phyloP scores from a whole-genome alignment of 2,113 vertebrate genomes.

The Cryptotis parvus region DNA sequence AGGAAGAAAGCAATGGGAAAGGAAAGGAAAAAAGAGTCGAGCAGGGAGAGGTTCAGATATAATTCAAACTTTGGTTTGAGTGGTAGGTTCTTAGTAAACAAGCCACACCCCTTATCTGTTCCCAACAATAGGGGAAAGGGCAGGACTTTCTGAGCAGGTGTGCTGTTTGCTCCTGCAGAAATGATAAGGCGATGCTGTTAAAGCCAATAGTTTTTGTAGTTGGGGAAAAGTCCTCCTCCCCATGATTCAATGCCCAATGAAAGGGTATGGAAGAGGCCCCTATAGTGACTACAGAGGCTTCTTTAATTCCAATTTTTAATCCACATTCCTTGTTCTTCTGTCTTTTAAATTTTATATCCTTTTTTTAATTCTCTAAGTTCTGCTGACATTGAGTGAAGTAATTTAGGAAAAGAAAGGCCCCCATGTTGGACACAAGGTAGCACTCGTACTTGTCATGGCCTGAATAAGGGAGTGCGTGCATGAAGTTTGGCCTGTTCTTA shows the following conservation, averaged over 20 bases:
- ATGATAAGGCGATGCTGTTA: background rate
- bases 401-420: background rate
- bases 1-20: background rate
- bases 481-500: background rate
- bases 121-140: background rate
- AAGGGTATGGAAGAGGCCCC: background rate
- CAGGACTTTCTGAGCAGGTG: background rate
- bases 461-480: background rate
- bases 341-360: background rate
- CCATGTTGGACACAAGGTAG: background rate
- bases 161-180: background rate
- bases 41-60: background rate
- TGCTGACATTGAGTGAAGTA: background rate
- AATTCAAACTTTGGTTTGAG: background rate
- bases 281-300: background rate
- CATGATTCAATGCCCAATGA: too few species aligned
- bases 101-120: too few species aligned
- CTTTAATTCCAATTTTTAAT: background rate
- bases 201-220: background rate
- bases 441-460: background rate
- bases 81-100: background rate
- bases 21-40: background rate
- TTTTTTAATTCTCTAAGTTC: conserved; percentile 2
- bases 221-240: background rate
- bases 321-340: background rate